Evolutionary conservation across 2,888 invertebrate species (phyloP).

Genomic region (Polyploca ridens): DNA sequence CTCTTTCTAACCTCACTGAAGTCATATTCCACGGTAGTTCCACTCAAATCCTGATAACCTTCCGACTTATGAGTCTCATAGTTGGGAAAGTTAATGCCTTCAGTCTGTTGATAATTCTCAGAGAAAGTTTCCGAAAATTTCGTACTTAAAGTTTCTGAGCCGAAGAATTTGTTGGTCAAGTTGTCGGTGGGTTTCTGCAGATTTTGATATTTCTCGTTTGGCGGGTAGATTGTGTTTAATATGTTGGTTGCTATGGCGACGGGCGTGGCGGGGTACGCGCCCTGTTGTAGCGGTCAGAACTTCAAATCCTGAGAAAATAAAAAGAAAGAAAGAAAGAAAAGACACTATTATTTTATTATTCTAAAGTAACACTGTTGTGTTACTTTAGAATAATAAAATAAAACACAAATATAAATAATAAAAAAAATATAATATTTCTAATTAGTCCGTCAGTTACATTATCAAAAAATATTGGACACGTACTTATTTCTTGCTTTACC

Average conservation of each 20-base stretch:
- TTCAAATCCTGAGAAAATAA: slow-evolving; percentile 79
- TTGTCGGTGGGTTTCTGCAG: slow-evolving; percentile 53
- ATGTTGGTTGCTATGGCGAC: slow-evolving; percentile 75
- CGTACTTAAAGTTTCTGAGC: slow-evolving; percentile 67
- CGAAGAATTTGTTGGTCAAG: slow-evolving; percentile 67
- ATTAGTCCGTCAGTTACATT: no score
- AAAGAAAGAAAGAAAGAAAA: background rate
- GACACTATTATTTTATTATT: no score
- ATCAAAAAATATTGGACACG: no score
- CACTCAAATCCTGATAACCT: slow-evolving; percentile 75
- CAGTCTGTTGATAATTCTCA: slow-evolving; percentile 71
- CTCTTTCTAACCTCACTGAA: slow-evolving; percentile 52
- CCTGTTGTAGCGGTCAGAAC: slow-evolving; percentile 84
- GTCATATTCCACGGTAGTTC: slow-evolving; percentile 57
- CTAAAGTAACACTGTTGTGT: no score
- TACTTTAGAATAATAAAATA: no score
- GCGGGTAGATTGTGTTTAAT: slow-evolving; percentile 70
- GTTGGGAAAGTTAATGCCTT: slow-evolving; percentile 66
- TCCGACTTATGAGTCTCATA: slow-evolving; percentile 59
- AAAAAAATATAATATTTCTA: no score
- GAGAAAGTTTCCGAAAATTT: slow-evolving; percentile 69
- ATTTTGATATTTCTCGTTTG: slow-evolving; percentile 69
- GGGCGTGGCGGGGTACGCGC: slow-evolving; percentile 69
- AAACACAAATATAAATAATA: no score
- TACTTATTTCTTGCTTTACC: no score